phyloP scores from a whole-genome alignment of 37 sponge, comb jelly and placozoan species.

The Bolinopsis microptera region DNA sequence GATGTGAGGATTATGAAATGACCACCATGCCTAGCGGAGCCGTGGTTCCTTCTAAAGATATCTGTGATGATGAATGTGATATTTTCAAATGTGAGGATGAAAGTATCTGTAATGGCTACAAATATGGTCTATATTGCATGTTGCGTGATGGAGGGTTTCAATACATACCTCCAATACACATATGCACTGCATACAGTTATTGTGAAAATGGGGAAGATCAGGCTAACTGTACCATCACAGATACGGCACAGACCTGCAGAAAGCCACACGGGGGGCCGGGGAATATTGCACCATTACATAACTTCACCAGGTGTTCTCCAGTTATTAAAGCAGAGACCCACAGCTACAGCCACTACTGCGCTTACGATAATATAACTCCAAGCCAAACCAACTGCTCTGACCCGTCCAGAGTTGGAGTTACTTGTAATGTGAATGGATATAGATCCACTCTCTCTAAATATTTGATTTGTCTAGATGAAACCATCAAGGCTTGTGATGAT shows the following conservation, averaged over 20 bases:
- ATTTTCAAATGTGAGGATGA: neutral
- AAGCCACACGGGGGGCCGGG: neutral
- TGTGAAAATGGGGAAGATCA: neutral
- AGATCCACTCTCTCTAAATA: neutral
- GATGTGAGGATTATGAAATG: neutral
- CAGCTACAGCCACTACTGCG: neutral
- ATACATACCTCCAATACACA: neutral
- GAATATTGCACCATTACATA: neutral
- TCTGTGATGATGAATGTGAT: neutral
- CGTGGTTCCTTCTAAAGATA: neutral
- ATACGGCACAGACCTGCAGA: neutral
- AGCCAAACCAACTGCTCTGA: neutral
- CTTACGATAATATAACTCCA: neutral
- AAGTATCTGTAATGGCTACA: neutral
- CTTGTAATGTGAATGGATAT: neutral
- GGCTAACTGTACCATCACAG: neutral
- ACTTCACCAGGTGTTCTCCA: neutral
- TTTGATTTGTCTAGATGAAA: neutral
- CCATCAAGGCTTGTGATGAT: neutral
- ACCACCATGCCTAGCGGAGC: neutral
- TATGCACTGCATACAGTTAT: neutral
- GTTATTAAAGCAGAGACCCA: neutral
- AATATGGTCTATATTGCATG: neutral
- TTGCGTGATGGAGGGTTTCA: neutral
- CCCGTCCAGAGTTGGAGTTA: neutral